Evolutionary conservation across 2,888 invertebrate genomes (phyloP).

Genomic region (Sericinus montela): DNA sequence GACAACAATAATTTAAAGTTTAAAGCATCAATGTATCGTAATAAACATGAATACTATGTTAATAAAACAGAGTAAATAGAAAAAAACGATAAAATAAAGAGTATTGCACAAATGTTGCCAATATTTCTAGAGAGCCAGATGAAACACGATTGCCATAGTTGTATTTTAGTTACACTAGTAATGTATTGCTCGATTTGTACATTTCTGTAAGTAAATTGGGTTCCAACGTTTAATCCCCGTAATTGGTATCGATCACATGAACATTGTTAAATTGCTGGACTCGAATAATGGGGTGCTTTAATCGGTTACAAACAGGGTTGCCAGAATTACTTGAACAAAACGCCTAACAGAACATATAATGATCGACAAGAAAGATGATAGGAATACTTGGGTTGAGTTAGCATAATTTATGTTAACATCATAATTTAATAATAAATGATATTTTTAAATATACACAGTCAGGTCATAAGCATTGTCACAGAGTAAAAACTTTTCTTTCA

Average conservation of each 20-base stretch:
- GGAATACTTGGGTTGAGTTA: background rate
- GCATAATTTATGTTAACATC: too few relatives aligned
- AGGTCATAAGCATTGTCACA: too few relatives aligned
- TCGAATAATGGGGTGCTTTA: conserved; percentile 31
- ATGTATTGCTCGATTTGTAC: conserved; percentile 47
- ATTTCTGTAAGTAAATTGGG: conserved; percentile 42
- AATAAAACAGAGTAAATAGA: conserved; percentile 14
- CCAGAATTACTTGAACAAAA: conserved; percentile 14
- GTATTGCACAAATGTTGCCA: conserved; percentile 25
- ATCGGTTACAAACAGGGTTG: conserved; percentile 19
- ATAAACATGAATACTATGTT: background rate
- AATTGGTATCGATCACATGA: conserved; percentile 41
- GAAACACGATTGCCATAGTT: conserved; percentile 45
- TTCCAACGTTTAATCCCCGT: conserved; percentile 37
- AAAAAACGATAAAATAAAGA: conserved; percentile 21
- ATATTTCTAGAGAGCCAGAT: conserved; percentile 51
- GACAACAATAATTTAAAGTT: too few relatives aligned
- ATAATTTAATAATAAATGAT: too few relatives aligned
- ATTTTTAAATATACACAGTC: too few relatives aligned
- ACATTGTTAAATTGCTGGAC: conserved; percentile 28
- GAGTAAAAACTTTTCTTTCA: too few relatives aligned
- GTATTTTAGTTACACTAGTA: conserved; percentile 50
- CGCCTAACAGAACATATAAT: conserved; percentile 2
- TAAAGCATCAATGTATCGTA: too few relatives aligned
- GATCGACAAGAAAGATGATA: background rate